Evolutionary conservation across 2,888 invertebrate species (phyloP).

Genomic region (Zaprionus lineosus): DNA sequence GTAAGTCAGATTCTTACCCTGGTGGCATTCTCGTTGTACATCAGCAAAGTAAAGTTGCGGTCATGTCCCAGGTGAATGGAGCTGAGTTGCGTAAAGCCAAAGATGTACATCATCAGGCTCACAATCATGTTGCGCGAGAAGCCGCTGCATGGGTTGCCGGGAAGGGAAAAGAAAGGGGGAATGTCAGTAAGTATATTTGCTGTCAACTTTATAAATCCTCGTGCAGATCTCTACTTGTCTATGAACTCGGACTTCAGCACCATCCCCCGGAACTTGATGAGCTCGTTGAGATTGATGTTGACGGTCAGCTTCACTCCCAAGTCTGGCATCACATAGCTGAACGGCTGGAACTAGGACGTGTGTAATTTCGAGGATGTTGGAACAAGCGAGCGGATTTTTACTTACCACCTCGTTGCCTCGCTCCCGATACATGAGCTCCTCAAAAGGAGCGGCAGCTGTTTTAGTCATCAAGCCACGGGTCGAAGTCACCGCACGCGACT

Average conservation of each 20-base stretch:
- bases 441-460: slow-evolving; percentile 74
- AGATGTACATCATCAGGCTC: slow-evolving; percentile 80
- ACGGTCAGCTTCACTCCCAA: slow-evolving; percentile 79
- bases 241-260: slow-evolving; percentile 82
- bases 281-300: slow-evolving; percentile 81
- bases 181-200: not conserved
- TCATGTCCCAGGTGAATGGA: slow-evolving; percentile 83
- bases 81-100: slow-evolving; percentile 82
- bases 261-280: slow-evolving; percentile 82
- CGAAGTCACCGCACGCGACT: slow-evolving; percentile 81
- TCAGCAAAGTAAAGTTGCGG: slow-evolving; percentile 81
- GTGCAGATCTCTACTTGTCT: slow-evolving; percentile 77
- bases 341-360: slow-evolving; percentile 75
- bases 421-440: slow-evolving; percentile 81
- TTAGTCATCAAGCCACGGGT: slow-evolving; percentile 81
- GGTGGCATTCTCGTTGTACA: slow-evolving; percentile 81
- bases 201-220: too few relatives aligned
- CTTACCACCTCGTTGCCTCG: slow-evolving; percentile 79
- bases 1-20: slow-evolving; percentile 56
- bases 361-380: not conserved
- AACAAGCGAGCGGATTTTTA: not conserved
- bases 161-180: not conserved
- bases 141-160: slow-evolving; percentile 74
- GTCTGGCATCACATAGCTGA: slow-evolving; percentile 79
- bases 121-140: slow-evolving; percentile 82